Evolutionary conservation across 2,888 invertebrate genomes (phyloP), one percentile per base, ranked within the genome.

Genomic region (Nephrotoma appendiculata): DNA sequence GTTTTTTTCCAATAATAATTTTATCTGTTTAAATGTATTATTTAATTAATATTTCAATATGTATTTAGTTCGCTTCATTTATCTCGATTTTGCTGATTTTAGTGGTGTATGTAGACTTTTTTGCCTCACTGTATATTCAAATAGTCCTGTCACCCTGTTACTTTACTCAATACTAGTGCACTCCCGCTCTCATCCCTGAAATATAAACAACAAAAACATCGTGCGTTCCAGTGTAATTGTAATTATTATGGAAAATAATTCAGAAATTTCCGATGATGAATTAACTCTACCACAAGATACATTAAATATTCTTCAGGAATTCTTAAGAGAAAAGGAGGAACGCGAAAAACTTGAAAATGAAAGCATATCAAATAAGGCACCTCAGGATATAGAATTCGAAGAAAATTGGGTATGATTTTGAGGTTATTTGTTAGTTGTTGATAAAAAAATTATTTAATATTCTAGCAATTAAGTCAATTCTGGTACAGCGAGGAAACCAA

Each of bases 391-490:
- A 88, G 89, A 93, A 88, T 92, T 97, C 90, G 95, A 95, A 88
- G 97, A 97, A 91, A 94, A 97, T 91, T 97, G 97, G 97, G 97
- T 97, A 91, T 89, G 89, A 31, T 86, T 44, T 83, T 85, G 41
- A 87, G 45, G 85, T 83, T 86, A 45, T 86, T 42, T 19, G 44
- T 12, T 31, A 45, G 44, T 86, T 19, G 6, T 6, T 41, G 42
- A 42, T 84, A 52, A 71, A 71, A 11, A 83, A 83, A 85, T 87
- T 87, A 3, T 31, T 31, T 31, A 88, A 89, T 87, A 88, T 92
- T 93, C 7, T 91, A 98, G 98, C 98, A 99, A 97, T 92, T 99
- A 71, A 98, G 98, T 90, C 99, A 99, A 92, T 99, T 99, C 92
- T 99, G 99, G 99, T 99, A 99, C 90, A 95, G 96, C 89, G 95